A percentile compares a stretch with the other conserved stretches of the same genome.
These are phyloP conservation scores for Megalonaias nervosa DNA, from an alignment of 1,140 invertebrate genomes.

Conservation along the genomic window DNA sequence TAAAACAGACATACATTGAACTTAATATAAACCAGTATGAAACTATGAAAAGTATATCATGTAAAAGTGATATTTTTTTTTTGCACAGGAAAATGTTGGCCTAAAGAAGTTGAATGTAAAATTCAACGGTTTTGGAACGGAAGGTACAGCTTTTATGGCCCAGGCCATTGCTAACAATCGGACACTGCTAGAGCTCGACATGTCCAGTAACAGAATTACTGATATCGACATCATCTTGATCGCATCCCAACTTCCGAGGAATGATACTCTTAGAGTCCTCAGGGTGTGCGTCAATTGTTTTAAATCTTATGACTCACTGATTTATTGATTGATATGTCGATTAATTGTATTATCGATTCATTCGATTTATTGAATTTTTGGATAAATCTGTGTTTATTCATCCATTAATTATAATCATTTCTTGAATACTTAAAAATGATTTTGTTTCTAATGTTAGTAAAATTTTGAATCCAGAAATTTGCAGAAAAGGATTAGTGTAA, in stretches of 20 bases:
- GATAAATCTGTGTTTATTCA: neutral
- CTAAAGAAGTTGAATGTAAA: conserved; percentile 42
- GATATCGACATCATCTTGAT: conserved; percentile 37
- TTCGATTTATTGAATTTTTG: neutral
- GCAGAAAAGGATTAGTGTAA: no score
- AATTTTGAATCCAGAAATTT: neutral
- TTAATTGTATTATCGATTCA: neutral
- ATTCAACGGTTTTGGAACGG: conserved; percentile 55
- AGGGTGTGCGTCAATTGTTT: conserved; percentile 32
- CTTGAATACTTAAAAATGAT: neutral
- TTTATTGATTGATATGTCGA: neutral
- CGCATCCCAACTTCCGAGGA: conserved; percentile 33
- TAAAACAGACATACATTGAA: no score
- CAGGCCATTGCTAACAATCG: conserved; percentile 46
- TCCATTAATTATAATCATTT: neutral
- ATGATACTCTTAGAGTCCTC: conserved; percentile 46
- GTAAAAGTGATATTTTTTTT: no score
- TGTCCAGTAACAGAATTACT: conserved; percentile 54
- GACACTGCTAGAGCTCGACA: conserved; percentile 50
- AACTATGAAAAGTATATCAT: no score
- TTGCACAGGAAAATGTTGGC: conserved; percentile 50
- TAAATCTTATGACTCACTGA: neutral
- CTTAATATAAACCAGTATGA: no score
- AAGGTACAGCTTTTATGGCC: conserved; percentile 44
- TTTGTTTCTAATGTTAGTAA: neutral